Conservation (phyloP, 2,113 vertebrate genomes). For the Mus pahari region DNA sequence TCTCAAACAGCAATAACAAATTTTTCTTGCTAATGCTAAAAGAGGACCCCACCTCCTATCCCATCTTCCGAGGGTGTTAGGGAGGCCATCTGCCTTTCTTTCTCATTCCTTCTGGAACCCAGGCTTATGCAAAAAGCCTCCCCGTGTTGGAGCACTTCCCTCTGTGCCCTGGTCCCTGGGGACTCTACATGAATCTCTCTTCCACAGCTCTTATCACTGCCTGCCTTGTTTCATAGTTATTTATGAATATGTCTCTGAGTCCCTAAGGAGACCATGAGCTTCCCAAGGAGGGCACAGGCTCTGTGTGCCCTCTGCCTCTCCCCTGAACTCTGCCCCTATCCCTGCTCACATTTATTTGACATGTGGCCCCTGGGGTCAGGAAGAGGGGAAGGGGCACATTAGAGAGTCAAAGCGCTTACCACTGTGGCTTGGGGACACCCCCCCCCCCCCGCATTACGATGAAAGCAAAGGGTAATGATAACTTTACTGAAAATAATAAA, state of each 20-base stretch:
- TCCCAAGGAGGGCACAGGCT: constrained; percentile 37
- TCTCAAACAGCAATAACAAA: not conserved
- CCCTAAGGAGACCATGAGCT: constrained; percentile 41
- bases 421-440: not conserved
- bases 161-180: not conserved
- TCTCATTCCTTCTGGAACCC: not conserved
- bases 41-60: not conserved
- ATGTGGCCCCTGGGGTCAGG: constrained; percentile 6
- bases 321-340: not conserved
- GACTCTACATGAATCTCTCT: constrained; percentile 71
- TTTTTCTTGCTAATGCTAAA: not conserved
- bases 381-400: not conserved
- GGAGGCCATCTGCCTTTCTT: not conserved
- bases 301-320: not conserved
- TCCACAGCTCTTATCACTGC: constrained; percentile 63
- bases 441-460: not conserved
- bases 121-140: not conserved
- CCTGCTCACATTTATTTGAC: constrained; percentile 32
- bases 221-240: constrained; percentile 74
- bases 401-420: constrained; percentile 11
- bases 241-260: constrained; percentile 64
- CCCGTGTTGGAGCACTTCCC: not conserved
- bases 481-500: not conserved
- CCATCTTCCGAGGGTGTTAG: not conserved
- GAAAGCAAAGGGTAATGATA: not conserved